Conservation (phyloP, 2,113 vertebrate species). For the Gymnarchus niloticus region DNA sequence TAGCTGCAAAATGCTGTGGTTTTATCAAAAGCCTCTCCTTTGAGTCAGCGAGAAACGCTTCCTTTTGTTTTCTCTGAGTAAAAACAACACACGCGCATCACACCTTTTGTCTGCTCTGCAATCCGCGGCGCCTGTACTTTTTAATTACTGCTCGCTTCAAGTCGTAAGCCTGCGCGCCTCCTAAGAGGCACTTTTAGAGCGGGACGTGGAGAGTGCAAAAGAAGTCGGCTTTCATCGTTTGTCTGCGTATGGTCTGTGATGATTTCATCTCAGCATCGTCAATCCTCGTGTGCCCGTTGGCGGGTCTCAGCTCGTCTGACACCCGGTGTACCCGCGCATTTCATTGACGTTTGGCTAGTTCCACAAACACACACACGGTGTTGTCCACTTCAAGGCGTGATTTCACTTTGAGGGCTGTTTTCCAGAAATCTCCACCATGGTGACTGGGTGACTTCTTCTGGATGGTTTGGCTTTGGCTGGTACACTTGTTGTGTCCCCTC, state of each 20-base stretch:
- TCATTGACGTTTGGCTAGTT: background rate
- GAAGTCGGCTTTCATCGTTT: background rate
- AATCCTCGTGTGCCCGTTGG: background rate
- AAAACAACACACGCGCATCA: conserved; percentile 58
- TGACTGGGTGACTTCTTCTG: too few species aligned
- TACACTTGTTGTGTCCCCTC: too few species aligned
- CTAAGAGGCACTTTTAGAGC: background rate
- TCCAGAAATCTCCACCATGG: background rate
- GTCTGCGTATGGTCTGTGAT: background rate
- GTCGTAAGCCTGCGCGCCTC: background rate
- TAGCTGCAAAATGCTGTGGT: conserved; percentile 57
- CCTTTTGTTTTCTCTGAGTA: conserved; percentile 62
- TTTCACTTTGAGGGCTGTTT: background rate
- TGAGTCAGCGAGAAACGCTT: conserved; percentile 70
- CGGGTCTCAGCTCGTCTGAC: background rate
- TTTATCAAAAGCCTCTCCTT: conserved; percentile 74
- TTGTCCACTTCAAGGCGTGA: background rate
- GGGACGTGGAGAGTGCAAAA: background rate
- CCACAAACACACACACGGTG: background rate
- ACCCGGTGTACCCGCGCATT: background rate
- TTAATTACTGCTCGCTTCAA: conserved; percentile 32
- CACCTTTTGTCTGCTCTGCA: conserved; percentile 29
- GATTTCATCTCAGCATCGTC: background rate
- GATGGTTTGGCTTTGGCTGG: too few species aligned
- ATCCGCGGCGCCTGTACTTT: conserved; percentile 30